Base-by-base conservation (phyloP, 2,113 vertebrate genomes). In the Peucedramus taeniatus region DNA sequence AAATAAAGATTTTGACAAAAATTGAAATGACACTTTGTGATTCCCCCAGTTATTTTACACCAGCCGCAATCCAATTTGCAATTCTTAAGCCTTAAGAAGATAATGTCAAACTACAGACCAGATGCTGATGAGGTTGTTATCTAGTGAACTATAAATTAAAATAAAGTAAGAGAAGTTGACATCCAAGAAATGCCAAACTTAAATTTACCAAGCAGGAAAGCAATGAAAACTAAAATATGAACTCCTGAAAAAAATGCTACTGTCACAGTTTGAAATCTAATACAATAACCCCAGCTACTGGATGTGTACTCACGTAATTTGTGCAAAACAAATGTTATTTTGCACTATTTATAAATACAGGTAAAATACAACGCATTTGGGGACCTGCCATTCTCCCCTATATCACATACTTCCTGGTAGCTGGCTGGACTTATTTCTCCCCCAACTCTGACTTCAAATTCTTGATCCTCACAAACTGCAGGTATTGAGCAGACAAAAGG, bases 311-410 rank as follows among this genome's bases (percentile, higher is more conserved):
- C 27, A 47, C 1, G 0, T 2, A 26, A 30, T n/a, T 30, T 66
- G 13, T 60, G 27, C 23, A 65, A 35, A 42, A 57, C 9, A 13
- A 71, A 8, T 8, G 37, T 5, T 57, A 8, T 35, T 81, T 66
- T 50, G 18, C 9, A 40, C 20, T 44, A 2, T 26, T 85, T 24
- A 35, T 40, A 64, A 76, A 45, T 5, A 47, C 0, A 3, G 12
- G 19, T 53, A 45, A 69, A 74, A 57, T 1, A 47, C 0, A 0
- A 45, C 1, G 20, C 14, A 22, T 27, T 3, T n/a, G 9, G 9
- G 9, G 42, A 57, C 45, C 40, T 3, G 1, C 20, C 28, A 6
- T 10, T 31, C 65, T 61, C 19, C 15, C 18, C n/a, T 30, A 10
- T 13, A 28, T 0, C 9, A 28, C 11, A 39, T 5, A 3, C 31